A percentile compares a stretch with the other conserved stretches of the same genome.
These are phyloP conservation scores for Drosophila pseudotakahashii DNA, from an alignment of 2,888 invertebrate genomes.

Conservation along the genomic window DNA sequence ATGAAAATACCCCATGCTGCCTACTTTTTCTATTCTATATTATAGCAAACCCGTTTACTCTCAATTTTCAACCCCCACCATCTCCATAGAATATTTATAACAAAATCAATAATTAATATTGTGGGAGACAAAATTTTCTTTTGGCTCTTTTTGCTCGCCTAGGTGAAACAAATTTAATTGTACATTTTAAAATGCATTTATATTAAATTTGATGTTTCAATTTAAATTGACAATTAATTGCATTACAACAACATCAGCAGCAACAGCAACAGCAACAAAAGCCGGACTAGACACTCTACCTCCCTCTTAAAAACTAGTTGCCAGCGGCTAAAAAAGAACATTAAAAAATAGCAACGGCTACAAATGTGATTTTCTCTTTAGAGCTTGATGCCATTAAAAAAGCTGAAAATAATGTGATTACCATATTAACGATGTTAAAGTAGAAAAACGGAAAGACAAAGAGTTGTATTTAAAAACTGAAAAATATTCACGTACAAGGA, in stretches of 20 bases:
- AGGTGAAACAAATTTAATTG: conserved; percentile 68
- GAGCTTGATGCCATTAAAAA: conserved; percentile 42
- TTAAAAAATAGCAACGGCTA: background rate
- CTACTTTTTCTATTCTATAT: background rate
- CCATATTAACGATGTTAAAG: conserved; percentile 36
- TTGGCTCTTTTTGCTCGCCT: conserved; percentile 22
- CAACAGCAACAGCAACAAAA: conserved; percentile 13
- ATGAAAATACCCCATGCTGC: background rate
- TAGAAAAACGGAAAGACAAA: background rate
- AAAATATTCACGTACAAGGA: background rate
- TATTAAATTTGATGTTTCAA: conserved; percentile 77
- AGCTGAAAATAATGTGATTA: conserved; percentile 32
- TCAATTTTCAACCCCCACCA: background rate
- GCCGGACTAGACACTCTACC: conserved; percentile 29
- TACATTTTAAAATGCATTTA: conserved; percentile 69
- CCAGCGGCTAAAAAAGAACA: conserved; percentile 16
- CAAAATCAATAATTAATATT: conserved; percentile 72
- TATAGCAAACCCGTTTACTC: too few species aligned
- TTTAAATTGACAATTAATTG: conserved; percentile 78
- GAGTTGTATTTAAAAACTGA: background rate
- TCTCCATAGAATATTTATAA: conserved; percentile 30
- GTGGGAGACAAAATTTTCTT: conserved; percentile 42
- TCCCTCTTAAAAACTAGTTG: conserved; percentile 23
- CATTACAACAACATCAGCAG: conserved; percentile 52
- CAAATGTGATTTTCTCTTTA: conserved; percentile 34